Conservation (phyloP, 2,113 vertebrate genomes). For the Sceloporus tristichus region DNA sequence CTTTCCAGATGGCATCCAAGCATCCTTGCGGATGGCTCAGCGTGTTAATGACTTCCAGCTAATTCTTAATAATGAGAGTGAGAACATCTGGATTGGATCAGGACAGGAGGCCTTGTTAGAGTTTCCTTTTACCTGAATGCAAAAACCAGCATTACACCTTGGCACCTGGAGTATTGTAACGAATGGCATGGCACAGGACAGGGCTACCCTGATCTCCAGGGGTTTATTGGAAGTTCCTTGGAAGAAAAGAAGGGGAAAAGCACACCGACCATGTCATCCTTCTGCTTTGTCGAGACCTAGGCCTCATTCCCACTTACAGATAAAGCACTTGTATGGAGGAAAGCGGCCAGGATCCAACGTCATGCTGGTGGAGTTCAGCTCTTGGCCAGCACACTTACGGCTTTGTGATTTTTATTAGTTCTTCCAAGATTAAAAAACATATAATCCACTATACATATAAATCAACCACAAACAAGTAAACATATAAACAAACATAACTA, state of each 20-base stretch:
- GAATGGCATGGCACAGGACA: background rate
- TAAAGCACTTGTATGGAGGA: too few relatives aligned
- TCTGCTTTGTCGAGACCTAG: background rate
- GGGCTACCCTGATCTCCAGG: background rate
- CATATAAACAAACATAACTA: too few relatives aligned
- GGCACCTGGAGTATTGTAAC: background rate
- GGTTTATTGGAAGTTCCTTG: too few relatives aligned
- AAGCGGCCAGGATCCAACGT: too few relatives aligned
- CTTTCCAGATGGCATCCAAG: slow-evolving; percentile 64
- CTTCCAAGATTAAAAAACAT: too few relatives aligned
- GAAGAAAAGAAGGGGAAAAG: too few relatives aligned
- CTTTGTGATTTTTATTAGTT: too few relatives aligned
- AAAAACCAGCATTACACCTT: background rate
- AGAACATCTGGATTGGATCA: slow-evolving; percentile 53
- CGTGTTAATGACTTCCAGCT: slow-evolving; percentile 57
- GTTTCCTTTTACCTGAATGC: slow-evolving; percentile 12
- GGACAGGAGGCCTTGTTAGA: slow-evolving; percentile 46
- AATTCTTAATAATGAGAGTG: slow-evolving; percentile 52
- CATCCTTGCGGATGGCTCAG: slow-evolving; percentile 41
- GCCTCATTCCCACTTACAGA: too few relatives aligned
- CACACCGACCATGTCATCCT: background rate
- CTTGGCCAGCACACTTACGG: too few relatives aligned
- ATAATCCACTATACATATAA: too few relatives aligned
- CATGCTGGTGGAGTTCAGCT: too few relatives aligned
- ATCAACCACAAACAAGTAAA: too few relatives aligned